phyloP scores from a whole-genome alignment of 2,797 vertebrate genomes.

The Helostoma temminkii region DNA sequence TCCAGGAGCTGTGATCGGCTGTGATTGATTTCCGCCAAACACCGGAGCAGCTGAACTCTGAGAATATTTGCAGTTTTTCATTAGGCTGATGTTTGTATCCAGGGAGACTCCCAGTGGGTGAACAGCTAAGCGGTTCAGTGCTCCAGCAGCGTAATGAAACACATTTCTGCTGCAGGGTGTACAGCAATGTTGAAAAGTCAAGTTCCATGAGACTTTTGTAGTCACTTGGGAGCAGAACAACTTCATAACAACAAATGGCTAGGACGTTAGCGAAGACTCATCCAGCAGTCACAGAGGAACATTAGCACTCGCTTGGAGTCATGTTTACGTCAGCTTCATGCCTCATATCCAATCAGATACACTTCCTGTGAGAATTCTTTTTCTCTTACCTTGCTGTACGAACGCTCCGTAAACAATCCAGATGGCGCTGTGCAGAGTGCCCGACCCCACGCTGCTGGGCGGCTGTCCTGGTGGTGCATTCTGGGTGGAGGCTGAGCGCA shows the following conservation, averaged over 20 bases:
- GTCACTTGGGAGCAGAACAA: too few species aligned
- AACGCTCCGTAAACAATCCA: constrained; percentile 98
- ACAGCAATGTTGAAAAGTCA: too few species aligned
- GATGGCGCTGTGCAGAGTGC: constrained; percentile 93
- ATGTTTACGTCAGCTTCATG: too few species aligned
- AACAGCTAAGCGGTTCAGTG: not conserved
- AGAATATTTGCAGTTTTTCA: not conserved
- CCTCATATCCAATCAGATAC: too few species aligned
- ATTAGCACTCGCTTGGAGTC: too few species aligned
- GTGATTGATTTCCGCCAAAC: constrained; percentile 27
- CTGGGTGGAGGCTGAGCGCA: constrained; percentile 76
- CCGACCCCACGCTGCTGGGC: constrained; percentile 75
- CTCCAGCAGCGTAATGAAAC: not conserved
- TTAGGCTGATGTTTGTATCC: not conserved
- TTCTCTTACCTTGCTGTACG: constrained; percentile 91
- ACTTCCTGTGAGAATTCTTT: too few species aligned
- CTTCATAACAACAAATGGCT: too few species aligned
- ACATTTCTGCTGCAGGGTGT: not conserved
- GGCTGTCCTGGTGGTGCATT: constrained; percentile 49
- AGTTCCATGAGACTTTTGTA: too few species aligned
- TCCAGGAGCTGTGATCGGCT: constrained; percentile 13
- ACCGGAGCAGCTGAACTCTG: not conserved
- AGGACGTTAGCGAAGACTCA: too few species aligned
- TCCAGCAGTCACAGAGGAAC: too few species aligned
- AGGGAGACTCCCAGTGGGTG: not conserved